These are phyloP conservation scores for Diplodus sargus DNA, from an alignment of 2,797 vertebrate species.

Conservation along the genomic window DNA sequence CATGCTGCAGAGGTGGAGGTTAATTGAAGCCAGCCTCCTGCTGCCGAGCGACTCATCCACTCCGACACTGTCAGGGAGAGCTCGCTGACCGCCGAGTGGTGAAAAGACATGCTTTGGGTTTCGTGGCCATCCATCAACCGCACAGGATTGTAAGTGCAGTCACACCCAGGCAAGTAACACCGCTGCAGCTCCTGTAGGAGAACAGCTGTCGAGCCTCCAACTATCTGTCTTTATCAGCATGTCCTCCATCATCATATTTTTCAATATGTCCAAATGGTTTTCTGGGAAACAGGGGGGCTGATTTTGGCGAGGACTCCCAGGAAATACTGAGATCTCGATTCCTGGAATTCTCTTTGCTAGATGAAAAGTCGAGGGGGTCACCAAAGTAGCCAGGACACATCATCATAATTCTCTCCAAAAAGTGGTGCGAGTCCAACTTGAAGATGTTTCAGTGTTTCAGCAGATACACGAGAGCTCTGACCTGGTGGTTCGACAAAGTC, in stretches of 20 bases:
- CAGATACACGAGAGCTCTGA: not conserved
- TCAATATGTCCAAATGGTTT: not conserved
- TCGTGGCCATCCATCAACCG: slow-evolving; percentile 5
- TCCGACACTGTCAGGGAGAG: not conserved
- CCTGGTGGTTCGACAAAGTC: not conserved
- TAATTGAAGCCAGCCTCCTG: slow-evolving; percentile 43
- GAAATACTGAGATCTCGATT: not conserved
- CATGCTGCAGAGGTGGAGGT: slow-evolving; percentile 10
- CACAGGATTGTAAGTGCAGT: not conserved
- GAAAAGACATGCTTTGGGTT: not conserved
- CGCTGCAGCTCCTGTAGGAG: not conserved
- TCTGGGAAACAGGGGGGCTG: not conserved
- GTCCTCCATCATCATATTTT: not conserved
- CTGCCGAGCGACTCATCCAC: slow-evolving; percentile 9
- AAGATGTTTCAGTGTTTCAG: not conserved
- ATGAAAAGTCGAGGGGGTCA: not conserved
- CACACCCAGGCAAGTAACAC: not conserved
- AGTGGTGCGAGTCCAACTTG: not conserved
- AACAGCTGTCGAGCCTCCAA: slow-evolving; percentile 4
- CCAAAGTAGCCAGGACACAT: not conserved
- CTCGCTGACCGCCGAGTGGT: slow-evolving; percentile 4
- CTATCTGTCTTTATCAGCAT: not conserved
- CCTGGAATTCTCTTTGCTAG: not conserved
- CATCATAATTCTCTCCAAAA: not conserved
- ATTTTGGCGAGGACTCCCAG: not conserved